Evolutionary conservation across 2,888 invertebrate species (phyloP), one percentile per base, ranked within the genome.

Genomic region (Gastracanthus pulcherrimus): DNA sequence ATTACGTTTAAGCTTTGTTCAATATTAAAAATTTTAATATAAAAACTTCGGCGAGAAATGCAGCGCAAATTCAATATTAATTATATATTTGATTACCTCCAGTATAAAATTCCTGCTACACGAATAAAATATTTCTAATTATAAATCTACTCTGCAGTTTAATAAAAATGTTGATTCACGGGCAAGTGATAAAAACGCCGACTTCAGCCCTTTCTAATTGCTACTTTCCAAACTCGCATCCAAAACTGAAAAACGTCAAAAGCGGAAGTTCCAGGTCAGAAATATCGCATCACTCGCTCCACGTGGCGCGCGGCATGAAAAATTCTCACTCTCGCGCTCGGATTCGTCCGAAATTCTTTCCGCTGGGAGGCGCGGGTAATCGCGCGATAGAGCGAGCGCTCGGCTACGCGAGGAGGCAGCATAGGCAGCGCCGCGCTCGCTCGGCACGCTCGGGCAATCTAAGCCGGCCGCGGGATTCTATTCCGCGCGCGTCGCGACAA

Each of bases 381-480:
- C 36, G 69, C 69, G 69, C 41, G 34, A 58, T 51, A 69, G 36
- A 38, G 60, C 29, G 34, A n/a, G n/a, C n/a, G 55, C 36, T 69
- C 67, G 45, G 34, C 70, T 26, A 31, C 31, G 34, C 6, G n/a
- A 0, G 5, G 38, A 48, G 34, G 55, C 58, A n/a, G n/a, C n/a
- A n/a, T n/a, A n/a, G n/a, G n/a, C n/a, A n/a, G n/a, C n/a, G n/a
- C n/a, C n/a, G n/a, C n/a, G n/a, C n/a, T n/a, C n/a, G n/a, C 62
- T 45, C 69, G 55, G 58, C 62, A 66, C 67, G 60, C 19, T 58
- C 36, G 64, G 45, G 69, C 67, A 83, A 78, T 77, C 76, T 82
- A 83, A 84, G 38, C 75, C 13, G n/a, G 58, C 81, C 76, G 75
- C 62, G 75, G 71, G 75, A 81, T 83, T 79, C 84, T 83, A 85